Base-by-base conservation (phyloP, 2,113 vertebrate genomes). In the Anguilla rostrata region DNA sequence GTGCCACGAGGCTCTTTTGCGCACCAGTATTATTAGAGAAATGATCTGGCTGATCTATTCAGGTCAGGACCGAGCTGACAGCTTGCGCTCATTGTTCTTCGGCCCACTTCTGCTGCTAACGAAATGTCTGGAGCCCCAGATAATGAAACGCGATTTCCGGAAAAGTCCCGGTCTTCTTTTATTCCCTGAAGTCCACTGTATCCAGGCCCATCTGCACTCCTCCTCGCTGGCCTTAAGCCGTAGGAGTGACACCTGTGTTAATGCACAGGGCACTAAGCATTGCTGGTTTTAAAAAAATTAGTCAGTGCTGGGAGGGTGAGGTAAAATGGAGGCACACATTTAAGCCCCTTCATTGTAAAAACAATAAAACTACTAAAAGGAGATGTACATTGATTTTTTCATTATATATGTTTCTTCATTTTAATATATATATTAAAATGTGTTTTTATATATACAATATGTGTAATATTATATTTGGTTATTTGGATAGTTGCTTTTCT, bases 331-430 rank as follows among this genome's bases (percentile, higher is more conserved):
- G 85, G 43, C 43, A 57, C 75, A 40, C 18, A 18, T 41, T 78
- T 83, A 78, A 87, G 83, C 81, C 34, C 81, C 84, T n/a, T 53
- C 66, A 75, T 83, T 15, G 34, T 18, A 18, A 46, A 83, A 87
- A 78, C 46, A 63, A 83, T 40, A 26, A 49, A 46, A 78, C 3
- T 46, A 81, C 46, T 5, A 49, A 56, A 81, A 43, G 39, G 20
- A 12, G 5, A 12, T 34, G n/a, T 16, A 22, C 14, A 22, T 18
- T 63, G 60, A 34, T 34, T 34, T 34, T 34, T 34, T 34, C 34
- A 34, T 34, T 34, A 34, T 34, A 34, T 34, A 34, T 34, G 0
- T 34, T 34, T 34, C 34, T 34, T 34, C 34, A 34, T 34, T 34
- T 34, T 34, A 34, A 34, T 34, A 34, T 34, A 34, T 34, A 34